A percentile compares a stretch with the other conserved stretches of the same genome.
phyloP scores from a whole-genome alignment of 1,140 invertebrate species.

The Linepithema humile region DNA sequence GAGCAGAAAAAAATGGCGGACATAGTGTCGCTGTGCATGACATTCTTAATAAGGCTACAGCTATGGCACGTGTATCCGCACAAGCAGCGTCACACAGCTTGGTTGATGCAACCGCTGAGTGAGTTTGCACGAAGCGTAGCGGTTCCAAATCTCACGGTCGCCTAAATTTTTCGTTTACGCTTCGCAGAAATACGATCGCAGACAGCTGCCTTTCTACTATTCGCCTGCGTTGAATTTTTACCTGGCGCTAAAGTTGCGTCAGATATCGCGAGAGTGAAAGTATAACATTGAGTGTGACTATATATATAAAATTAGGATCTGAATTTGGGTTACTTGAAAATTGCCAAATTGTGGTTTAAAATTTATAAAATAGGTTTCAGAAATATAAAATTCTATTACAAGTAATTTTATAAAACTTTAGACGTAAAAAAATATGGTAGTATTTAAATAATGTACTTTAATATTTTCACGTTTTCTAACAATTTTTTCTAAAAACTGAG shows the following conservation, averaged over 20 bases:
- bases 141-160: background rate
- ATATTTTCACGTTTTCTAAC: too few species aligned
- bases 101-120: constrained; percentile 63
- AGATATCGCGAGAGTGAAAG: too few species aligned
- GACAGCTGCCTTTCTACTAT: background rate
- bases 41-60: constrained; percentile 9
- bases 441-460: too few species aligned
- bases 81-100: constrained; percentile 7
- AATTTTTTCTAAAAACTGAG: too few species aligned
- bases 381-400: too few species aligned
- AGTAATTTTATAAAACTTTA: too few species aligned
- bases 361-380: background rate
- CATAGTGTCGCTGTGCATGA: constrained; percentile 5
- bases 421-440: too few species aligned
- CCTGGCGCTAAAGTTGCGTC: background rate
- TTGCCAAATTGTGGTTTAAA: background rate
- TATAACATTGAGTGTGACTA: too few species aligned
- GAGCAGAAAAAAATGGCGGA: background rate
- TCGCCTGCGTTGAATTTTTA: background rate
- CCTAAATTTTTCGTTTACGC: background rate
- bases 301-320: background rate
- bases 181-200: background rate
- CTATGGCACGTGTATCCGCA: constrained; percentile 3
- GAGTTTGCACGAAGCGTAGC: constrained; percentile 53
- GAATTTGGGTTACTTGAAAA: background rate